A percentile compares a stretch with the other conserved stretches of the same genome.
phyloP scores from a whole-genome alignment of 2,888 invertebrate species.

The Syritta pipiens region DNA sequence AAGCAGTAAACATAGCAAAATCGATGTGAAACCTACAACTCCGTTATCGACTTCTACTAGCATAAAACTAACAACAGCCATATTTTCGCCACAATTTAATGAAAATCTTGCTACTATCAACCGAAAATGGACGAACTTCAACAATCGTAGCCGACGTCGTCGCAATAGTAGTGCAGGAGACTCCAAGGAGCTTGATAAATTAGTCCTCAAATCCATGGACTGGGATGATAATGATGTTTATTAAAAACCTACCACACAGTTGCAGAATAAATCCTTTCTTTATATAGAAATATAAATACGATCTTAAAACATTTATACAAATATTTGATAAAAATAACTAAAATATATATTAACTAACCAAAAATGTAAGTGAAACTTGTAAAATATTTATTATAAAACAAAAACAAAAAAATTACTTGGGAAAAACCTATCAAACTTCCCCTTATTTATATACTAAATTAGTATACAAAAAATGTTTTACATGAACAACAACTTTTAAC shows the following conservation, averaged over 20 bases:
- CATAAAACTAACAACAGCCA: slow-evolving; percentile 76
- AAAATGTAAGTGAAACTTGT: slow-evolving; percentile 67
- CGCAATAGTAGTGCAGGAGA: slow-evolving; percentile 78
- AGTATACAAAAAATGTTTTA: slow-evolving; percentile 60
- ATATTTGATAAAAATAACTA: slow-evolving; percentile 13
- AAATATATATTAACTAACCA: slow-evolving; percentile 34
- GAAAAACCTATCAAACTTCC: slow-evolving; percentile 58
- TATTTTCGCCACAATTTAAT: slow-evolving; percentile 77
- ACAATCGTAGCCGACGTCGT: slow-evolving; percentile 74
- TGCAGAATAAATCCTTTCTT: slow-evolving; percentile 10
- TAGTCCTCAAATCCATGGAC: slow-evolving; percentile 78
- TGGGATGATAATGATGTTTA: slow-evolving; percentile 79
- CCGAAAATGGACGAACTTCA: slow-evolving; percentile 78
- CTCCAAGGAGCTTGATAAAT: slow-evolving; percentile 78
- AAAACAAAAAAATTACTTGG: slow-evolving; percentile 27
- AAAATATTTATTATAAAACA: slow-evolving; percentile 63
- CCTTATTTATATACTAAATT: slow-evolving; percentile 70
- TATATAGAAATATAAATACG: slow-evolving; percentile 17
- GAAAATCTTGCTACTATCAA: slow-evolving; percentile 76
- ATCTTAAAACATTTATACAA: slow-evolving; percentile 35
- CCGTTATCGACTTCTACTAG: slow-evolving; percentile 73
- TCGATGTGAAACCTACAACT: slow-evolving; percentile 61
- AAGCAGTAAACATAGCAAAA: slow-evolving; percentile 62
- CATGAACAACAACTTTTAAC: slow-evolving; percentile 47
- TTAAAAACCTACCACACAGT: slow-evolving; percentile 67